phyloP scores from a whole-genome alignment of 2,888 invertebrate species.

The Morpho helenor region DNA sequence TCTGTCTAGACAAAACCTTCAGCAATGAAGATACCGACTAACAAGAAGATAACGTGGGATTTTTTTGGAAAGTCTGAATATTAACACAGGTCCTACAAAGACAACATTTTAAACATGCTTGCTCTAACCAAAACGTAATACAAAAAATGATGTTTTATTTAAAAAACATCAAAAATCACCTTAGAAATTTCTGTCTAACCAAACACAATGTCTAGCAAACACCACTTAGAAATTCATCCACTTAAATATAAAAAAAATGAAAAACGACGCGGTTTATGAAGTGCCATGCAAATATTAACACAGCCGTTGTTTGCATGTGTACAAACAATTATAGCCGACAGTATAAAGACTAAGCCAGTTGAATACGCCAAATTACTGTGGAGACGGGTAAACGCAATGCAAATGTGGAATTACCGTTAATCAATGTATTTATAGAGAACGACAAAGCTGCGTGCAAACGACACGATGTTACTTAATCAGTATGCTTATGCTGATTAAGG shows the following conservation, averaged over 20 bases:
- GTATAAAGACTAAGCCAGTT: constrained; percentile 33
- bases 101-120: too few species aligned
- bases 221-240: constrained; percentile 6
- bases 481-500: too few species aligned
- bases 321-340: constrained; percentile 46
- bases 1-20: too few species aligned
- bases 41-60: too few species aligned
- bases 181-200: constrained; percentile 2
- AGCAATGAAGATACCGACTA: too few species aligned
- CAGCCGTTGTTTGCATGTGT: constrained; percentile 46
- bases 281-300: constrained; percentile 36
- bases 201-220: background rate
- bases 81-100: too few species aligned
- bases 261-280: constrained; percentile 24
- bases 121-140: too few species aligned
- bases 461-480: background rate
- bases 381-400: constrained; percentile 22
- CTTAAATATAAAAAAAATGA: constrained; percentile 14
- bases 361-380: constrained; percentile 29
- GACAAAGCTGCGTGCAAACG: constrained; percentile 13
- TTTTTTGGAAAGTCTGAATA: too few species aligned
- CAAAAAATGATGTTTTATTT: too few species aligned
- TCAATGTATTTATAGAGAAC: constrained; percentile 8
- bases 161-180: too few species aligned
- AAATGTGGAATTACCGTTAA: constrained; percentile 31